Evolutionary conservation across 2,888 invertebrate genomes (phyloP), one percentile per base, ranked within the genome.

Genomic region (Hirtodrosophila duncani): DNA sequence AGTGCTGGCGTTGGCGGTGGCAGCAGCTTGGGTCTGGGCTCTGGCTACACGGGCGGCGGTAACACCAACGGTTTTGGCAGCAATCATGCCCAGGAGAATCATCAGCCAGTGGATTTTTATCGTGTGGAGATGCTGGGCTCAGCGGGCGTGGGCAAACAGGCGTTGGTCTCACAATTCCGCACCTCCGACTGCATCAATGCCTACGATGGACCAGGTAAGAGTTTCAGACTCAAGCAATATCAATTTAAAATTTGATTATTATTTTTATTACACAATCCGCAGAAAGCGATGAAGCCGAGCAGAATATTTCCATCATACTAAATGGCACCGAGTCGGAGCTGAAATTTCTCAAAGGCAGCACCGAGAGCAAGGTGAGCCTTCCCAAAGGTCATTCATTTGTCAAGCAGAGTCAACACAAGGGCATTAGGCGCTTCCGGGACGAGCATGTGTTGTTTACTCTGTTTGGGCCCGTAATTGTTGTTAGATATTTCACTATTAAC

Each of bases 111-210:
- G 17, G 89, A 90, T 13, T 88, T 89, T 46, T 92, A 91, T 85
- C 88, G 88, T 6, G 95, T 96, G 6, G 92, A 93, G 27, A 91
- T 95, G 89, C 87, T 94, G 2, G 95, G 95, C 1, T 91, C 93
- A 0, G 90, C 91, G 3, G 94, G 94, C 0, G 94, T 94, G 24
- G 96, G 95, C 39, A 96, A 96, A 87, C 92, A 94, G 0, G 93
- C 95, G 0, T 89, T 96, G 5, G 91, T 95, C 84, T 92, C 92
- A 79, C 96, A 96, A 88, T 95, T 97, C 83, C 94, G 94, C 90
- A 96, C 97, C 50, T 96, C 95, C 69, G 97, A 97, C 85, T 95
- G 95, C 85, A 95, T 96, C 83, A 96, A 97, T 84, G 95, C 96
- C 18, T 97, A 97, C 85, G 96, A 97, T 81, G 91, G 95, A 81